Evolutionary conservation across 2,113 vertebrate genomes (phyloP).

Genomic region (Ahaetulla prasina): DNA sequence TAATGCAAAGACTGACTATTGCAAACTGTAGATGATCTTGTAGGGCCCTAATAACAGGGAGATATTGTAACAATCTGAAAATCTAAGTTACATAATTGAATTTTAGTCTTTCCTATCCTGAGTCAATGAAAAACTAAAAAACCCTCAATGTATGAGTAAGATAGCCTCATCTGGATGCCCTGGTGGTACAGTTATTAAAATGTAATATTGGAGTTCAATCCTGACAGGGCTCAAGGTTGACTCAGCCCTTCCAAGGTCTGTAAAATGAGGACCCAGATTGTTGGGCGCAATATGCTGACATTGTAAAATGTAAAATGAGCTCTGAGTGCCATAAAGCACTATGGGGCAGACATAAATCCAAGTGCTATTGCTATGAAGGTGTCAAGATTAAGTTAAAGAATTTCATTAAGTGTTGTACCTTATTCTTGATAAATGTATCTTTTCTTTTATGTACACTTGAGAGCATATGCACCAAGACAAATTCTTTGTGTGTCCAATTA

Average conservation of each 20-base stretch:
- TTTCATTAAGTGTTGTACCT: no score
- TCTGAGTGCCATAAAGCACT: not conserved
- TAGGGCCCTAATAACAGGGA: not conserved
- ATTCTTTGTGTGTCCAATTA: no score
- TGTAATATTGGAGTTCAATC: not conserved
- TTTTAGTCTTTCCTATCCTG: not conserved
- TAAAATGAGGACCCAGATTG: not conserved
- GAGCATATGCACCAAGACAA: no score
- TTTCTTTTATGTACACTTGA: no score
- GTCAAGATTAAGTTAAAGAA: no score
- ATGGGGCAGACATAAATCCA: not conserved
- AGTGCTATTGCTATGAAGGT: not conserved
- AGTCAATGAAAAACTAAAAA: not conserved
- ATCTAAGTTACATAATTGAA: not conserved
- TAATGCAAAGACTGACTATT: not conserved
- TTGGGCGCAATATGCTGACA: not conserved
- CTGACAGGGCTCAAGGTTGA: not conserved
- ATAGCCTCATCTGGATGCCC: not conserved
- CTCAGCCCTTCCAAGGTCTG: not conserved
- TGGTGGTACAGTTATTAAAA: not conserved
- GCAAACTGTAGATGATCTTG: not conserved
- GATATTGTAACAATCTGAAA: not conserved
- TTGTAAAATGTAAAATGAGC: not conserved
- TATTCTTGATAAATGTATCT: no score
- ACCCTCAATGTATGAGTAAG: not conserved